Evolutionary conservation across 1,140 invertebrate species (phyloP).

Genomic region (Protaetia brevitarsis): DNA sequence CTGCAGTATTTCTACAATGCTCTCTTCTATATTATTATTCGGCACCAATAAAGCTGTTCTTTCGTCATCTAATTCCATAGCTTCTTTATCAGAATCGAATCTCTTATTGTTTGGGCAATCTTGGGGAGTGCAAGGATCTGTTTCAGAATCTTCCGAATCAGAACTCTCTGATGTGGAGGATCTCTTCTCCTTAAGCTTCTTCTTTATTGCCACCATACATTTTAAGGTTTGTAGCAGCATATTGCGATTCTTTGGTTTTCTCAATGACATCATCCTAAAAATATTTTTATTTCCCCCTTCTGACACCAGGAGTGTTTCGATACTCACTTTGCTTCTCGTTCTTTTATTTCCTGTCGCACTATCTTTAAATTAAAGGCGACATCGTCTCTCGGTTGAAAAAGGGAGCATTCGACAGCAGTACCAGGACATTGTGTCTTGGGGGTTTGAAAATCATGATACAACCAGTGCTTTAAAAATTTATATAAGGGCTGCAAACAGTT

Average conservation of each 20-base stretch:
- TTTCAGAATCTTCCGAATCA: conserved; percentile 1
- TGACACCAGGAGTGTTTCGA: background rate
- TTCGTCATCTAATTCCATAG: background rate
- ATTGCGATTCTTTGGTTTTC: conserved; percentile 22
- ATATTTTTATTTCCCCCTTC: background rate
- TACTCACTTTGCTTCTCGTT: conserved; percentile 24
- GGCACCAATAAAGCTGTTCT: background rate
- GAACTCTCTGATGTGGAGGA: background rate
- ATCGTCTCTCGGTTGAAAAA: conserved; percentile 26
- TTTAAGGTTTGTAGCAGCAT: conserved; percentile 27
- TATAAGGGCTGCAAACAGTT: conserved; percentile 25
- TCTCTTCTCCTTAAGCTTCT: conserved; percentile 19
- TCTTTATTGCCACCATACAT: conserved; percentile 23
- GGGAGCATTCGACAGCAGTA: conserved; percentile 1
- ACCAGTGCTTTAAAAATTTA: conserved; percentile 17
- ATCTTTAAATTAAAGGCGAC: conserved; percentile 26
- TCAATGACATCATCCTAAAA: conserved; percentile 22
- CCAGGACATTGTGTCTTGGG: conserved; percentile 14
- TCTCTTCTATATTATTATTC: background rate
- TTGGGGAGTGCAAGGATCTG: background rate
- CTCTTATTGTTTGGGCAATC: background rate
- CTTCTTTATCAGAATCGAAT: background rate
- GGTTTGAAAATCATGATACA: conserved; percentile 17
- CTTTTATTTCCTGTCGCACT: conserved; percentile 20
- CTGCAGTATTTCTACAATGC: background rate